These are phyloP conservation scores for Aculops lycopersici DNA, from an alignment of 1,140 invertebrate species.

Conservation along the genomic window DNA sequence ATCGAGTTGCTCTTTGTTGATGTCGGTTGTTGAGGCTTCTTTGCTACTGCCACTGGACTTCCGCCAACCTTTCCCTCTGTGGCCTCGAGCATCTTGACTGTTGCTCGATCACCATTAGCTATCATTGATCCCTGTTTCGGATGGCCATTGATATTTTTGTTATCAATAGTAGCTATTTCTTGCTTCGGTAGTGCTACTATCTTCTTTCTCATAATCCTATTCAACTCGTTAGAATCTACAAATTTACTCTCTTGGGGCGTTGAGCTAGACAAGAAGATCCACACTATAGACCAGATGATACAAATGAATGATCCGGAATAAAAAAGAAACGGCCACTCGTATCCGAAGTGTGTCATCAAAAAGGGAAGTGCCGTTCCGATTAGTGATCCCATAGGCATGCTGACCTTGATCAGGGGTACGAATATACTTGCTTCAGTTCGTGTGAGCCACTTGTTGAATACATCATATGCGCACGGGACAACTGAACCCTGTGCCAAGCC, in stretches of 20 bases:
- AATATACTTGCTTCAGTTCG: conserved; percentile 9
- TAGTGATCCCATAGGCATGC: background rate
- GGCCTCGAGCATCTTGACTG: too few species aligned
- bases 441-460: conserved; percentile 14
- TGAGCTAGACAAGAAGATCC: background rate
- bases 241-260: background rate
- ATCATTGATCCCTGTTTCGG: background rate
- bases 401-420: conserved; percentile 8
- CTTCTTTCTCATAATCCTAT: background rate
- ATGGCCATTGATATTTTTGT: too few species aligned
- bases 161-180: too few species aligned
- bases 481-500: conserved; percentile 12
- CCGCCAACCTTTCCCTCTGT: background rate
- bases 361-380: background rate
- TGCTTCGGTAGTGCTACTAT: too few species aligned
- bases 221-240: background rate
- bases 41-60: background rate
- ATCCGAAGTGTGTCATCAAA: too few species aligned
- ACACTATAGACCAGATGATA: background rate
- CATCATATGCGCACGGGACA: conserved; percentile 13
- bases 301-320: background rate
- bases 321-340: background rate
- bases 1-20: background rate
- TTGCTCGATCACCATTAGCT: background rate
- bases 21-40: too few species aligned